These are phyloP conservation scores for Carposina sasakii DNA, from an alignment of 1,140 invertebrate species.

Conservation along the genomic window DNA sequence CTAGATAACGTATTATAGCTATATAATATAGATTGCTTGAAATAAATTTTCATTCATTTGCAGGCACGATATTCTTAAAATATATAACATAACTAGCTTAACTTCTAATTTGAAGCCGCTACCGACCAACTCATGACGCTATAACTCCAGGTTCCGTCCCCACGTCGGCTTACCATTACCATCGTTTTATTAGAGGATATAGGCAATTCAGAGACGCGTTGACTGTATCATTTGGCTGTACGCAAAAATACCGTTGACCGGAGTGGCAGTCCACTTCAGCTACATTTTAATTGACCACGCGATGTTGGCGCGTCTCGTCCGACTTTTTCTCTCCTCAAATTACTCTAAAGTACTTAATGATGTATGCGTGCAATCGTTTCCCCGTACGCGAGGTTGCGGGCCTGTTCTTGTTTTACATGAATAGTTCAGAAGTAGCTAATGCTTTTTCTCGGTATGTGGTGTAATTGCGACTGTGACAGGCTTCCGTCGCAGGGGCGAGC, in stretches of 20 bases:
- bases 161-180: too few species aligned
- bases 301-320: slow-evolving; percentile 56
- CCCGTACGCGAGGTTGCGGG: slow-evolving; percentile 51
- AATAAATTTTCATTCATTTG: too few species aligned
- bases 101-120: too few species aligned
- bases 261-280: slow-evolving; percentile 33
- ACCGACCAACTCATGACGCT: too few species aligned
- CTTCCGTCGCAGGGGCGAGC: slow-evolving; percentile 64
- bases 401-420: slow-evolving; percentile 67
- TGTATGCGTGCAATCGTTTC: slow-evolving; percentile 70
- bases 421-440: slow-evolving; percentile 69
- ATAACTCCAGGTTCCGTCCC: too few species aligned
- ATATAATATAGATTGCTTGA: too few species aligned
- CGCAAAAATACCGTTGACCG: slow-evolving; percentile 54
- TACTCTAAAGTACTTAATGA: slow-evolving; percentile 72
- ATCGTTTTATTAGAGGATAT: too few species aligned
- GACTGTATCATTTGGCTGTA: slow-evolving; percentile 34
- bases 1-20: too few species aligned
- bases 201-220: slow-evolving; percentile 45
- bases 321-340: slow-evolving; percentile 68
- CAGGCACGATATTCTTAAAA: too few species aligned
- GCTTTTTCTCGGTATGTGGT: slow-evolving; percentile 68
- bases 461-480: slow-evolving; percentile 70
- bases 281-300: slow-evolving; percentile 70
- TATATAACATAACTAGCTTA: too few species aligned